A percentile compares a stretch with the other conserved stretches of the same genome.
phyloP scores from a whole-genome alignment of 1,140 invertebrate genomes.

The Drosophila ogumai region DNA sequence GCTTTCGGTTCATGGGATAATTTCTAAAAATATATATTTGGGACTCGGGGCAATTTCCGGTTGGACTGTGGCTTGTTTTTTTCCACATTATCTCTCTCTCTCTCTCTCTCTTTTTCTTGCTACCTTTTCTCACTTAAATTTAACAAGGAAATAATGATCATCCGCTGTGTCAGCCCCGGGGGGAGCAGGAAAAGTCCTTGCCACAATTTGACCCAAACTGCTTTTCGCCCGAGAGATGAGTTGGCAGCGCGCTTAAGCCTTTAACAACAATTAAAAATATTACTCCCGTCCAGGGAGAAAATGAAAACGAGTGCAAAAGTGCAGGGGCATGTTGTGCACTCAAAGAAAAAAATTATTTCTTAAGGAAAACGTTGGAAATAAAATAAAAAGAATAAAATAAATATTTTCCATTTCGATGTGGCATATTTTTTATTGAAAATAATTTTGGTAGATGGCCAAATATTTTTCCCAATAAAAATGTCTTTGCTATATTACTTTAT shows the following conservation, averaged over 20 bases:
- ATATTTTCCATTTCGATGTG: not conserved
- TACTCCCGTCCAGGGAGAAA: slow-evolving; percentile 44
- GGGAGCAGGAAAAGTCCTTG: slow-evolving; percentile 24
- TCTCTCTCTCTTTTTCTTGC: not conserved
- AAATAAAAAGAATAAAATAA: not conserved
- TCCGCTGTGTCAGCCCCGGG: slow-evolving; percentile 28
- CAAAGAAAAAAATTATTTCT: slow-evolving; percentile 7
- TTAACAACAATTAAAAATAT: slow-evolving; percentile 82
- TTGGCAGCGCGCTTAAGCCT: slow-evolving; percentile 65
- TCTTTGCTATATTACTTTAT: not conserved
- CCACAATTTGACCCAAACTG: slow-evolving; percentile 45
- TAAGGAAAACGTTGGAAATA: not conserved
- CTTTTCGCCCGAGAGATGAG: slow-evolving; percentile 1
- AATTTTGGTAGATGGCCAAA: not conserved
- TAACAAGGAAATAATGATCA: slow-evolving; percentile 41
- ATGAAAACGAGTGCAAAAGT: slow-evolving; percentile 19
- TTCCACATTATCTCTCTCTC: not conserved
- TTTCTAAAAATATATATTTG: slow-evolving; percentile 43
- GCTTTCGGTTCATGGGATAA: slow-evolving; percentile 24
- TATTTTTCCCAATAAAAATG: not conserved
- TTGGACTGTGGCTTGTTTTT: slow-evolving; percentile 15
- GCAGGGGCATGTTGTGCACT: slow-evolving; percentile 20
- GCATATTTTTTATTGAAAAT: not conserved
- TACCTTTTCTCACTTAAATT: slow-evolving; percentile 26
- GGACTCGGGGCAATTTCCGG: slow-evolving; percentile 42